Evolutionary conservation across 2,113 vertebrate species (phyloP).

Genomic region (Pollimyrus isidori): DNA sequence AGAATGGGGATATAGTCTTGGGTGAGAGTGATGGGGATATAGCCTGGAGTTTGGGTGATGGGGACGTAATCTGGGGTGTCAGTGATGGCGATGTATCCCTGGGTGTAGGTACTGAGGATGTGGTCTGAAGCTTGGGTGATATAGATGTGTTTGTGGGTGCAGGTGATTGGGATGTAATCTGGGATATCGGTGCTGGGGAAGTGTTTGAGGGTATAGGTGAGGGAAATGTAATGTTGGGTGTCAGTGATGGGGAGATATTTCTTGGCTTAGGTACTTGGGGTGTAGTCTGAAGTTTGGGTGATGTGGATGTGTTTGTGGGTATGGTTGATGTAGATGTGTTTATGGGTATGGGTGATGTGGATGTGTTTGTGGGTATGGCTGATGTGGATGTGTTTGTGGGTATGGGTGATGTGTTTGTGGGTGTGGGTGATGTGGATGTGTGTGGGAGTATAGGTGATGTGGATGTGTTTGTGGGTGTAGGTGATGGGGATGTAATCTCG

Average conservation of each 20-base stretch:
- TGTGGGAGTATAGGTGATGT: not conserved
- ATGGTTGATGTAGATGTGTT: not conserved
- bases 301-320: not conserved
- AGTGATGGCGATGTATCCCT: slow-evolving; percentile 15
- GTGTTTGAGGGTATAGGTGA: not conserved
- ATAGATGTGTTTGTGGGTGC: slow-evolving; percentile 11
- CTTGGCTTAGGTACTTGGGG: not conserved
- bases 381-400: slow-evolving; percentile 15
- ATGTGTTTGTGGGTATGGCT: slow-evolving; percentile 8
- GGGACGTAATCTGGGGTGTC: slow-evolving; percentile 18
- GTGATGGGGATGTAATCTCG: not conserved
- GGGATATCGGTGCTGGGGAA: not conserved
- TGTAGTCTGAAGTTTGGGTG: not conserved
- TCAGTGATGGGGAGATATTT: not conserved
- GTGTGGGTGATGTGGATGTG: not conserved
- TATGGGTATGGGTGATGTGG: too few species aligned
- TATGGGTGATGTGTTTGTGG: not conserved
- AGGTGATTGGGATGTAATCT: slow-evolving; percentile 12
- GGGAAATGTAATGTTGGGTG: not conserved
- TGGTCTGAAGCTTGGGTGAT: not conserved
- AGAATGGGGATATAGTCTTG: slow-evolving; percentile 13
- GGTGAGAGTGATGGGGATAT: slow-evolving; percentile 26
- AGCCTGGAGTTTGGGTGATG: slow-evolving; percentile 21
- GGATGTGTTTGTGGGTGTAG: slow-evolving; percentile 3
- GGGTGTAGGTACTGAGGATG: not conserved